A percentile compares a stretch with the other conserved stretches of the same genome.
These are phyloP conservation scores for Scomber scombrus DNA, from an alignment of 2,113 vertebrate genomes.

Conservation along the genomic window DNA sequence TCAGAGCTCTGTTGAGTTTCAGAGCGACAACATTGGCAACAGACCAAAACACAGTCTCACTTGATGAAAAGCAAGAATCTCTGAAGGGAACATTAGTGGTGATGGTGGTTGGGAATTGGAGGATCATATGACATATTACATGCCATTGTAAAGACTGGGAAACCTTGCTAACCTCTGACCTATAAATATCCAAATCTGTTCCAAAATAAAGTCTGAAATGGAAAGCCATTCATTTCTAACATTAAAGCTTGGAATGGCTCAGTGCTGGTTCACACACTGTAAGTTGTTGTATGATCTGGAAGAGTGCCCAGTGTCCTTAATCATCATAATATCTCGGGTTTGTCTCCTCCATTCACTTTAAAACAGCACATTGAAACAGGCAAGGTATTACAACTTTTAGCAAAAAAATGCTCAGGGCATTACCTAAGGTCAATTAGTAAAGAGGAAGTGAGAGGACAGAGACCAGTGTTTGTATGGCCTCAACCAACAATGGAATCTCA, in stretches of 20 bases:
- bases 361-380: not conserved
- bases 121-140: no score
- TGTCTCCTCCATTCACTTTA: not conserved
- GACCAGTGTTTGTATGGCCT: slow-evolving; percentile 2
- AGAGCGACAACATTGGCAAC: not conserved
- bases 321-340: slow-evolving; percentile 8
- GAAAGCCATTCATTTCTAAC: no score
- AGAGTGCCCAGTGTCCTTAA: not conserved
- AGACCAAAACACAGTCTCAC: not conserved
- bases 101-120: no score
- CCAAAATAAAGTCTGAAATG: no score
- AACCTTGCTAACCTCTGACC: no score
- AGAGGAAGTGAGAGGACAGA: not conserved
- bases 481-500: not conserved
- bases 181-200: no score
- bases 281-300: not conserved
- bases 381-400: slow-evolving; percentile 3
- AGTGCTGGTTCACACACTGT: not conserved
- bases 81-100: no score
- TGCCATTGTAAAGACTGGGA: no score
- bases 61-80: not conserved
- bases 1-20: not conserved
- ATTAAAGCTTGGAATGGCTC: no score
- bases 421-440: not conserved
- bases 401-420: slow-evolving; percentile 4